Conservation (phyloP, 2,797 vertebrate genomes). For the Cuniculus paca region DNA sequence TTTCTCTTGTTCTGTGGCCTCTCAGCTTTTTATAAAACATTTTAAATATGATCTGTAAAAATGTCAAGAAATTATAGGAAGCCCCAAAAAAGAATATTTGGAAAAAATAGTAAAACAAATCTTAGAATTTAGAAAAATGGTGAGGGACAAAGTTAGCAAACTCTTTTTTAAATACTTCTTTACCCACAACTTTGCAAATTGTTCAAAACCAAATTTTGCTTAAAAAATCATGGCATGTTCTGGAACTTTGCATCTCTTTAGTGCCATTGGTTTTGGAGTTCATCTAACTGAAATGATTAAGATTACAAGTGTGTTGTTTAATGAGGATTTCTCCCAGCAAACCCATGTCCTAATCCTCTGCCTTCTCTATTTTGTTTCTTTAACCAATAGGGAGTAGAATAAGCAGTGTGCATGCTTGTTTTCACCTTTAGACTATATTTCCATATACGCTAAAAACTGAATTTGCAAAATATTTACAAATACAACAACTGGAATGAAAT, state of each 20-base stretch:
- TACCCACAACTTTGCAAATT: background rate
- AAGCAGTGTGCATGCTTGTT: background rate
- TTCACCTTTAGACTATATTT: background rate
- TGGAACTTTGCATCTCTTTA: background rate
- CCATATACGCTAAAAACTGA: background rate
- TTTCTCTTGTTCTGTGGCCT: background rate
- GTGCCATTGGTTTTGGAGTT: constrained; percentile 1
- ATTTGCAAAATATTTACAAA: background rate
- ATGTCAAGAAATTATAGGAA: background rate
- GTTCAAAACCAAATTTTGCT: constrained; percentile 11
- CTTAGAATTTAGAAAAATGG: constrained; percentile 35
- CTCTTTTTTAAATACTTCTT: background rate
- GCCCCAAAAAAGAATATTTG: constrained; percentile 20
- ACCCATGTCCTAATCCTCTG: rapidly evolving
- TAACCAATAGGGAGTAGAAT: background rate
- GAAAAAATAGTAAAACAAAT: constrained; percentile 19
- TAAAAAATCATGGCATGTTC: background rate
- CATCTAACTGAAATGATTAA: constrained; percentile 41
- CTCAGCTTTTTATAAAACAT: background rate
- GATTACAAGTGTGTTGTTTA: background rate
- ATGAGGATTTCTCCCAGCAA: background rate
- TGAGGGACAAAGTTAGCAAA: background rate
- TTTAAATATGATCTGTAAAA: background rate
- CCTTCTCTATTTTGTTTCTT: background rate
- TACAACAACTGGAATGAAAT: constrained; percentile 1